Base-by-base conservation (phyloP, 2,113 vertebrate species). In the Takifugu flavidus region DNA sequence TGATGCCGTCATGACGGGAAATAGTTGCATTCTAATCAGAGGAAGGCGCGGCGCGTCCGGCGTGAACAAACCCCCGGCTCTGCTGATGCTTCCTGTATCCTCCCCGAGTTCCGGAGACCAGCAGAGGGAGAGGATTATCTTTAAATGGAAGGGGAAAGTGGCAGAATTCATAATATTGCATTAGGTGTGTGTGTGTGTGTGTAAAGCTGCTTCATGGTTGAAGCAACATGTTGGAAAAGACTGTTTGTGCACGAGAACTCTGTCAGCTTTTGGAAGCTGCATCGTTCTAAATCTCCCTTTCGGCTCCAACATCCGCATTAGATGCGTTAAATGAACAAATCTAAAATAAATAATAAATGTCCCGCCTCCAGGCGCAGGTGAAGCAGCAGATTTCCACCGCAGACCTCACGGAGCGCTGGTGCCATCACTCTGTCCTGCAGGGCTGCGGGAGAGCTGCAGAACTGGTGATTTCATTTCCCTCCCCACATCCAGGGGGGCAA, bases 11-110 rank as follows among this genome's bases (percentile, higher is more conserved):
- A 80, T 67, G 72, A 80, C 82, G 72, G 70, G 80, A 82, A 65
- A 77, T 82, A 82, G 84, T 86, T 80, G 70, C 79, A 66, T 78
- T 76, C 57, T 79, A 84, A 82, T 84, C 79, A 78, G 72, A 70
- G 51, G 54, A 70, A 67, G 51, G 49, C 47, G 58, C 56, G n/a
- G 43, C 49, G 63, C 31, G 53, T 51, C 8, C 49, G 5, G 47
- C 49, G 57, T 57, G 53, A 47, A 62, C 50, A 61, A 44, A 55
- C 3, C 59, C 55, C 65, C 59, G 14, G n/a, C 29, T 13, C 8
- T 34, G 25, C 53, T 65, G 28, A 52, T 71, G 78, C 60, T 75
- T 57, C 12, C 43, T 7, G 13, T 14, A 26, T 55, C 27, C 68
- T 53, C 6, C 51, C 34, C 7, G 7, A 39, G 34, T 39, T 39